Conservation (phyloP, 2,113 vertebrate genomes). For the Nibea albiflora region DNA sequence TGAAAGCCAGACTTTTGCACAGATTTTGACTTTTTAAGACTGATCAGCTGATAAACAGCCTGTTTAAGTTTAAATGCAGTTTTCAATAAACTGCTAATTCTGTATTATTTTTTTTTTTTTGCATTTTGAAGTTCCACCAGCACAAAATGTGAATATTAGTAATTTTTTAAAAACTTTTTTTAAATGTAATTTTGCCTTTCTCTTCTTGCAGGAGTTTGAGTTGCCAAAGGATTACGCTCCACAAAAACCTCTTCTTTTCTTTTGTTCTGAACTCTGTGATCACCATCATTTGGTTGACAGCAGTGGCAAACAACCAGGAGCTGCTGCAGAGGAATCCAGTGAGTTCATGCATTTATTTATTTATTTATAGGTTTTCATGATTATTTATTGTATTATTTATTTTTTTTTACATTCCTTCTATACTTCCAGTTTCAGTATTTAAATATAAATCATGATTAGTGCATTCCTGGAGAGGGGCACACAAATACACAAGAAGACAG, state of each 20-base stretch:
- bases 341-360: slow-evolving; percentile 13
- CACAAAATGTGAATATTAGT: too few relatives aligned
- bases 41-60: too few relatives aligned
- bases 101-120: too few relatives aligned
- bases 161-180: too few relatives aligned
- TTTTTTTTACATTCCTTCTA: neutral
- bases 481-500: neutral
- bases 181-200: slow-evolving; percentile 4
- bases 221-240: slow-evolving; percentile 98
- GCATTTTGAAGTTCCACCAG: too few relatives aligned
- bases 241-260: slow-evolving; percentile 99
- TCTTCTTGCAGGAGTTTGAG: slow-evolving; percentile 91
- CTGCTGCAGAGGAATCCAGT: slow-evolving; percentile 94
- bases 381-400: neutral
- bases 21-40: too few relatives aligned
- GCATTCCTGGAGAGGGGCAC: too few relatives aligned
- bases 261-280: slow-evolving; percentile 95
- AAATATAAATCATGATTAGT: neutral
- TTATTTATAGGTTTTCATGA: neutral
- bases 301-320: slow-evolving; percentile 93
- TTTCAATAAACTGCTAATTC: too few relatives aligned
- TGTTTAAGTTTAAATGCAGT: too few relatives aligned
- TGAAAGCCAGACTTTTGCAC: too few relatives aligned
- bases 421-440: neutral
- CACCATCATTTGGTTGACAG: slow-evolving; percentile 93